Evolutionary conservation across 1,140 invertebrate genomes (phyloP).

Genomic region (Hyposmocoma kahamanoa): DNA sequence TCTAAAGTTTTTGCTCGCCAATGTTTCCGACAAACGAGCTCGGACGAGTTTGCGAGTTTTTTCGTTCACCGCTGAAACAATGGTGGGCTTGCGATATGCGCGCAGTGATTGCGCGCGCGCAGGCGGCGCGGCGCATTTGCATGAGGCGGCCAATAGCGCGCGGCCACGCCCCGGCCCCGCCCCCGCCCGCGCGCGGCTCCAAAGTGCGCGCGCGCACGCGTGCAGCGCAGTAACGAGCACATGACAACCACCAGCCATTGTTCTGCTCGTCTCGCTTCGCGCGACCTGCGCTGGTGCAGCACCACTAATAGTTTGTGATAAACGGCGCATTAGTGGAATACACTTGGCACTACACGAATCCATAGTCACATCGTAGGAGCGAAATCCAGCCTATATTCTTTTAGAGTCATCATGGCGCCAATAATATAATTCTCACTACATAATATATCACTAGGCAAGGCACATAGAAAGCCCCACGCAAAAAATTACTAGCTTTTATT

Average conservation of each 20-base stretch:
- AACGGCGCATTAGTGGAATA: no score
- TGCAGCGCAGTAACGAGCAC: no score
- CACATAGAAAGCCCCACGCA: no score
- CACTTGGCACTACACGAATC: no score
- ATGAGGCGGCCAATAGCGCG: slow-evolving; percentile 51
- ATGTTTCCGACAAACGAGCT: slow-evolving; percentile 52
- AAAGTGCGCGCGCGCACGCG: slow-evolving; percentile 10
- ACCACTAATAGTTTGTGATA: no score
- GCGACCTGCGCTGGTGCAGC: background rate
- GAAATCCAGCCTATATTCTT: no score
- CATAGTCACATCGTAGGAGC: no score
- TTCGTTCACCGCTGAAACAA: slow-evolving; percentile 31
- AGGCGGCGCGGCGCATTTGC: slow-evolving; percentile 48
- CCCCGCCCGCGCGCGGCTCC: slow-evolving; percentile 12
- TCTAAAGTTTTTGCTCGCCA: slow-evolving; percentile 41
- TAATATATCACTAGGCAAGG: no score
- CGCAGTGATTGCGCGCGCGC: slow-evolving; percentile 44
- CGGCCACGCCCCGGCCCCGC: slow-evolving; percentile 37
- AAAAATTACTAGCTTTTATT: no score
- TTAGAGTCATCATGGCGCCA: no score
- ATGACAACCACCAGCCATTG: background rate
- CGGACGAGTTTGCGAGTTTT: slow-evolving; percentile 32
- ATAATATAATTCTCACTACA: no score
- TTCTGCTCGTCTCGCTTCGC: background rate
- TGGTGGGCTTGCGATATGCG: slow-evolving; percentile 32